phyloP scores from a whole-genome alignment of 2,888 invertebrate species.

The Bellardia pandia region DNA sequence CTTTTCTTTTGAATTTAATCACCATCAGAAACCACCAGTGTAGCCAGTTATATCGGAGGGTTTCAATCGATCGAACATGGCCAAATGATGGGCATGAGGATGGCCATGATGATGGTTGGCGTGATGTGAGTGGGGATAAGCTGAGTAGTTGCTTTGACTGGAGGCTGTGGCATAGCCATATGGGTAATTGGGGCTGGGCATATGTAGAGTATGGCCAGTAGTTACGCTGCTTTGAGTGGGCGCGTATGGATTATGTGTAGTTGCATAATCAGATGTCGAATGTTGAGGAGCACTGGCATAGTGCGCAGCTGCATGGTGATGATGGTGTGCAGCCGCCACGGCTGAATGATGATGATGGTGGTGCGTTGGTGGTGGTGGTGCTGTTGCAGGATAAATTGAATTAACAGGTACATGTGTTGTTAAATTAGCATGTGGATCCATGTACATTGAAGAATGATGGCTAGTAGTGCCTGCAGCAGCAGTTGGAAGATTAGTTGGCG shows the following conservation, averaged over 20 bases:
- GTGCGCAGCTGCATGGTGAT: conserved; percentile 73
- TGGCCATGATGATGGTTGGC: conserved; percentile 17
- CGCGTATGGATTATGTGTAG: conserved; percentile 74
- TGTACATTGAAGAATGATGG: conserved; percentile 82
- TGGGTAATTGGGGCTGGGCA: conserved; percentile 89
- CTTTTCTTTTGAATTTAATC: conserved; percentile 37
- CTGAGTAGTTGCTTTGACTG: conserved; percentile 75
- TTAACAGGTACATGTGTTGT: conserved; percentile 84
- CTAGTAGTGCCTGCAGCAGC: conserved; percentile 50
- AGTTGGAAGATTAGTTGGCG: conserved; percentile 75
- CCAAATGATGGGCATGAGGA: conserved; percentile 80
- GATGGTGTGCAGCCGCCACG: conserved; percentile 68
- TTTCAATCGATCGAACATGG: conserved; percentile 85
- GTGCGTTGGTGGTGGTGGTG: conserved; percentile 62
- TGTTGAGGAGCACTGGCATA: conserved; percentile 82
- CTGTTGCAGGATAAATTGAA: conserved; percentile 82
- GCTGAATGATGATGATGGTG: conserved; percentile 80
- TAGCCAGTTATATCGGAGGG: conserved; percentile 85
- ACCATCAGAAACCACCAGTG: conserved; percentile 84
- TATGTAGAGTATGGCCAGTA: conserved; percentile 86
- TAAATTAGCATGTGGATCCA: conserved; percentile 83
- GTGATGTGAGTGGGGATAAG: conserved; percentile 50
- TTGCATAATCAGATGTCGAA: conserved; percentile 77
- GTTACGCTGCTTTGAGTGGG: conserved; percentile 52
- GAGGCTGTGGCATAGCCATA: conserved; percentile 80